Evolutionary conservation across 2,888 invertebrate species (phyloP), one percentile per base, ranked within the genome.

Genomic region (Arenicola marina): DNA sequence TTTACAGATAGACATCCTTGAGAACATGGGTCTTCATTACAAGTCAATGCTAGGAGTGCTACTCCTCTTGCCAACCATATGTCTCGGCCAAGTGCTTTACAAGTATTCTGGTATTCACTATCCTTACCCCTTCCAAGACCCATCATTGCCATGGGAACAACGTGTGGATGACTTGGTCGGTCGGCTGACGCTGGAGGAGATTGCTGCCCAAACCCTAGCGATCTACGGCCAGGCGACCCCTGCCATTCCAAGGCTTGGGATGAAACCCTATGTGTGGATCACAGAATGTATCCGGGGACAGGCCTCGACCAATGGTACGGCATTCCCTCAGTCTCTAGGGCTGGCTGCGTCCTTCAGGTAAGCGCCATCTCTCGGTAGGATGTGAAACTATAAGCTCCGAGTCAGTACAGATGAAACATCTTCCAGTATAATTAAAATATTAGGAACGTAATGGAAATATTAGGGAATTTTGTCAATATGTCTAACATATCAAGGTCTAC

Each of bases 261-360:
- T 81, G 32, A 70, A 70, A 15, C 78, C 79, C 0, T 79, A 78
- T 62, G 70, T 73, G 31, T 81, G 78, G 77, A 75, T 76, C 66
- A 79, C 78, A 1, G 81, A 81, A 63, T 81, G 81, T 69, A 67
- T 81, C 26, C 63, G 75, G 7, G 81, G 81, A 2, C 75, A 76
- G 34, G 78, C 73, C 0, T 51, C 61, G 3, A 75, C 79, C 0
- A 68, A 75, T 38, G 78, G 80, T 2, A 72, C 78, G 1, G 63
- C 67, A 18, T 67, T 65, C 57, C 80, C 80, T 3, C 76, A 78
- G 65, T 73, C 79, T 3, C 62, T 81, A 29, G 80, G 78, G 31
- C 68, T 81, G 24, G 76, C 76, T 2, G 78, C 80, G 15, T 69
- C 79, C 28, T 81, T 80, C 67, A 80, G 77, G 80, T 80, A 69